Evolutionary conservation across 2,113 vertebrate species (phyloP), one percentile per base, ranked within the genome.

Genomic region (Lamprotornis superbus): DNA sequence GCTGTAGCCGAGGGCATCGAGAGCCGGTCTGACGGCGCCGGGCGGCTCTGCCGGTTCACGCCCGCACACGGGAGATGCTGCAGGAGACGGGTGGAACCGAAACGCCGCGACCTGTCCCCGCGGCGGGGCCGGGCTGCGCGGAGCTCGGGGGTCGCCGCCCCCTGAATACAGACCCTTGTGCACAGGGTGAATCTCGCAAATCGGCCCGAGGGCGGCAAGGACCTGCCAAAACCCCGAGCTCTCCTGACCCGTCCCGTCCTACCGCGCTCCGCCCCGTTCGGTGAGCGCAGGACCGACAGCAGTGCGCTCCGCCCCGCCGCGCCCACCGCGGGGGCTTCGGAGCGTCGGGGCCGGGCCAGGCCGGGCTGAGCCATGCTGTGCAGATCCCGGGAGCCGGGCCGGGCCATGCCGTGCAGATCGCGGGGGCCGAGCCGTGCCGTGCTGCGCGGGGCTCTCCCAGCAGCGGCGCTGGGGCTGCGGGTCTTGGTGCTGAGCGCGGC

Each of bases 11-110:
- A 23, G 28, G n/a, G 87, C 87, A 68, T 10, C 23, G 8, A 67
- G 35, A 68, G 33, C 90, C 42, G 42, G 57, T 82, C 33, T 25
- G 61, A 53, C 28, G 4, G 70, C n/a, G 12, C 68, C 23, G 37
- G 64, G 68, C 17, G 17, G 87, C 61, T 84, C 64, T 59, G 76
- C 76, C 39, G 28, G 60, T 60, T 63, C 35, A 98, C 40, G 98
- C 98, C 68, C 98, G 98, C 77, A 98, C 98, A 35, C 97, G 28
- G 37, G n/a, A 40, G 50, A 23, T 23, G 33, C 19, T 39, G 9
- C 17, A 8, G 3, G n/a, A 6, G 0, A 46, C n/a, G 30, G 8
- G 42, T 7, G 63, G 18, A 55, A 56, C 55, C 10, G 8, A 28
- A 69, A 74, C 59, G 71, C 69, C 50, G 25, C 55, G 42, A 93